A percentile compares a stretch with the other conserved stretches of the same genome.
Evolutionary conservation across 2,888 invertebrate species (phyloP).

Genomic region (Ichneumoninae sp.): DNA sequence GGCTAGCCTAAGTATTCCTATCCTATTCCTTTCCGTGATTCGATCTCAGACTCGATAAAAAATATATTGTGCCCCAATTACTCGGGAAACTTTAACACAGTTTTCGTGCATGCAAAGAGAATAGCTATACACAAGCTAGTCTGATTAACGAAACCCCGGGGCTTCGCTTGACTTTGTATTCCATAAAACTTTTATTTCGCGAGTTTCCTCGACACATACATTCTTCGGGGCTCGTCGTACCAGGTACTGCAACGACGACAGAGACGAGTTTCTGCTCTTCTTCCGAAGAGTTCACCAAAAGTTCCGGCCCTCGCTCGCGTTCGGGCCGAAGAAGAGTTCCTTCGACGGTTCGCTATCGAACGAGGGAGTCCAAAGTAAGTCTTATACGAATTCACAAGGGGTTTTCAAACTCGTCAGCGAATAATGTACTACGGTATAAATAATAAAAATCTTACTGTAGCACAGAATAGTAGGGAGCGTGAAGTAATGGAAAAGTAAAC

Average conservation of each 20-base stretch:
- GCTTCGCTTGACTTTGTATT: constrained; percentile 37
- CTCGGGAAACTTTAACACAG: neutral
- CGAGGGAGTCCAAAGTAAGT: neutral
- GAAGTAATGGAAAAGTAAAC: neutral
- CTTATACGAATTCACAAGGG: neutral
- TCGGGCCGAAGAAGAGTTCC: neutral
- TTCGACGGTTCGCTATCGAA: constrained; percentile 2
- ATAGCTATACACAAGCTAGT: constrained; percentile 13
- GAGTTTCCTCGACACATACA: constrained; percentile 12
- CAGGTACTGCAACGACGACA: constrained; percentile 17
- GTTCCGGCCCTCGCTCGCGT: constrained; percentile 30
- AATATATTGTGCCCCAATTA: constrained; percentile 10
- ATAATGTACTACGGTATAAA: neutral
- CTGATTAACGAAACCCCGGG: constrained; percentile 39
- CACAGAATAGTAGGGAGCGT: neutral
- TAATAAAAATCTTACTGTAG: neutral
- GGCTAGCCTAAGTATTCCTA: too few species aligned
- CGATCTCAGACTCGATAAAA: neutral
- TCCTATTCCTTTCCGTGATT: neutral
- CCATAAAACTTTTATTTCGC: constrained; percentile 43
- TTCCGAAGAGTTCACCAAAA: constrained; percentile 24
- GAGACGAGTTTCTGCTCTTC: neutral
- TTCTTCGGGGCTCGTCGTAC: constrained; percentile 2
- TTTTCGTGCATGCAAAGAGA: constrained; percentile 3
- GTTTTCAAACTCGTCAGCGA: constrained; percentile 14